Evolutionary conservation across 2,113 vertebrate species (phyloP), one percentile per base, ranked within the genome.

Genomic region (Sapajus apella): DNA sequence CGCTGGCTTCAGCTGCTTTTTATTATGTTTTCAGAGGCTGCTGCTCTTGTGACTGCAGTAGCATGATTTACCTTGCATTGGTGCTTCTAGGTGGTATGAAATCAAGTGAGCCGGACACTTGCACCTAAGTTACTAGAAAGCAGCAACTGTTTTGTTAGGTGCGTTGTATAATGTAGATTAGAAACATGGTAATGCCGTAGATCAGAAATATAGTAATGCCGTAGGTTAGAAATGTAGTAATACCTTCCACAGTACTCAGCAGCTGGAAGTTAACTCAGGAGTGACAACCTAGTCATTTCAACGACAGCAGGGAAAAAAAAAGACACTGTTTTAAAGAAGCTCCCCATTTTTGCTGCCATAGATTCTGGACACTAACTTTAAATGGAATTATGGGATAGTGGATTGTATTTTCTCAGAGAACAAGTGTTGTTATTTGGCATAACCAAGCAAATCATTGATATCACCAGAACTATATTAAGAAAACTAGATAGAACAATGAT

Each of bases 361-460:
- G 37, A 91, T n/a, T 90, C 95, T 89, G 50, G 27, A 66, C 21
- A 56, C 80, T 52, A 40, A 56, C 14, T 82, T 68, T 35, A 61
- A 91, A 43, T 55, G 88, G 50, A 55, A 12, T 66, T 9, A 4
- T 27, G 45, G 58, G 11, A 32, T 56, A 80, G 16, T 79, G 12
- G 43, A 23, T 85, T 91, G 9, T 20, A 16, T 81, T 94, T 93
- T 96, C 40, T 94, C 32, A 25, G 37, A 79, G 66, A 94, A 68
- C 55, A 50, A 27, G 25, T 83, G 13, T 82, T 89, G 50, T 52
- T 81, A 75, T 8, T 55, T 35, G 50, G 56, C 68, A 8, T 77
- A 87, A 86, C 73, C 68, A 84, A 75, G 17, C 55, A 66, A 84
- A 43, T 85, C 25, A 80, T 83, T 20, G 37, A 20, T 64, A 21